phyloP scores from a whole-genome alignment of 2,113 vertebrate species.

The Equus przewalskii region DNA sequence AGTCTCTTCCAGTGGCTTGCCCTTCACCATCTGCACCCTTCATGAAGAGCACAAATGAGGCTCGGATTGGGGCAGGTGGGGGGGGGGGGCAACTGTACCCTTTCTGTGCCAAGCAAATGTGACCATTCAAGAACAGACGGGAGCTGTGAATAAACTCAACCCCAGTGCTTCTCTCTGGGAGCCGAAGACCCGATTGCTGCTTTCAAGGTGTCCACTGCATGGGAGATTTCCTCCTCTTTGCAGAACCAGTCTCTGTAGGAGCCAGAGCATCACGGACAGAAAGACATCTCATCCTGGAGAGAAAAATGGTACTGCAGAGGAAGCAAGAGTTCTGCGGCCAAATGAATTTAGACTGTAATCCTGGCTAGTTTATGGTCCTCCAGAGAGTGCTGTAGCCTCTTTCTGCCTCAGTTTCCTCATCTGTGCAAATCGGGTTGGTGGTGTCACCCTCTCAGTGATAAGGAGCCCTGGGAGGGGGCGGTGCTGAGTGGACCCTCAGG shows the following conservation, averaged over 20 bases:
- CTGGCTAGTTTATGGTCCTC: background rate
- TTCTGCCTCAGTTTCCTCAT: background rate
- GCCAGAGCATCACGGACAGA: fast-evolving
- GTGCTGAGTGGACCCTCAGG: background rate
- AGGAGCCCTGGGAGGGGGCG: fast-evolving
- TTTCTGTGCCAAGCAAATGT: background rate
- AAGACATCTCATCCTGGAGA: background rate
- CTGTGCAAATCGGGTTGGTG: fast-evolving
- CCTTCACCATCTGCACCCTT: background rate
- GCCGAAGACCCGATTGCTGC: fast-evolving
- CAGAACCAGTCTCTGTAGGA: too few species aligned
- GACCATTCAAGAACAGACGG: fast-evolving
- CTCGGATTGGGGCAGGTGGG: too few species aligned
- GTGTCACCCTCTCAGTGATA: fast-evolving
- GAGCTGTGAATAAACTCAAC: too few species aligned
- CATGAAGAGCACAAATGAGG: background rate
- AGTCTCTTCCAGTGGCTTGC: fast-evolving
- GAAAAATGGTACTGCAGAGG: too few species aligned
- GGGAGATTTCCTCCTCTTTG: background rate
- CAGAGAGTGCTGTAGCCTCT: too few species aligned
- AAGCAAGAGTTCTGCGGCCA: background rate
- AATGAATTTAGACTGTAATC: fast-evolving
- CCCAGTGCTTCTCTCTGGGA: background rate
- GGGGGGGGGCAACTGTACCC: fast-evolving
- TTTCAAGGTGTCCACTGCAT: background rate